Conservation (phyloP, 92 coral and sea anemone genomes). For the Montipora capitata region DNA sequence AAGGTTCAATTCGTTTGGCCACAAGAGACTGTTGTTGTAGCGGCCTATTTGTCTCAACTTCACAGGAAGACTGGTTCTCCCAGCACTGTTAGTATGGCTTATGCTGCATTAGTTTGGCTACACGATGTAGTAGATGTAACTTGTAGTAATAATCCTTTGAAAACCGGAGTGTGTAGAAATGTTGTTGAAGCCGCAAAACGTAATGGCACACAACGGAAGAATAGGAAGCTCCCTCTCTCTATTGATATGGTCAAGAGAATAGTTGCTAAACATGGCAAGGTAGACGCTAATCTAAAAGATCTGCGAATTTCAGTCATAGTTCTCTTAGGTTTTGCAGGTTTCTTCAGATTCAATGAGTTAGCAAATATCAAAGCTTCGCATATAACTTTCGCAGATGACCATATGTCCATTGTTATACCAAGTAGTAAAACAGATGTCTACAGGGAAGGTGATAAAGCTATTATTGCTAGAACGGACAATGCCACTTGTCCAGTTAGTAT, state of each 20-base stretch:
- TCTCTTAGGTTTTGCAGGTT: not conserved
- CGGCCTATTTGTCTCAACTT: conserved; percentile 19
- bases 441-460: too few relatives aligned
- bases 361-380: not conserved
- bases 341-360: conserved; percentile 28
- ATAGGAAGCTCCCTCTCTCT: conserved; percentile 54
- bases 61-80: not conserved
- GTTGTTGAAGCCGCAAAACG: conserved; percentile 51
- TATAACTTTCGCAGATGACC: too few relatives aligned
- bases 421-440: too few relatives aligned
- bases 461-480: too few relatives aligned
- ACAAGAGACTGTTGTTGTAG: conserved; percentile 19
- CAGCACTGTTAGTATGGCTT: too few relatives aligned
- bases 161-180: conserved; percentile 33
- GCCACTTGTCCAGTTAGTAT: not conserved
- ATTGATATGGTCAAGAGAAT: conserved; percentile 33
- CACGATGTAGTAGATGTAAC: too few relatives aligned
- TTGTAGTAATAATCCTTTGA: conserved; percentile 11
- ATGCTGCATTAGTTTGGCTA: too few relatives aligned
- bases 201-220: conserved; percentile 19
- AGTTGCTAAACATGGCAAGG: conserved; percentile 24
- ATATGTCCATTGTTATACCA: too few relatives aligned
- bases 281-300: conserved; percentile 38
- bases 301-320: not conserved
- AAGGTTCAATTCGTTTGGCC: conserved; percentile 15